A percentile compares a stretch with the other conserved stretches of the same genome.
Evolutionary conservation across 1,140 invertebrate species (phyloP).

Genomic region (Pachyrhynchus sulphureomaculatus): DNA sequence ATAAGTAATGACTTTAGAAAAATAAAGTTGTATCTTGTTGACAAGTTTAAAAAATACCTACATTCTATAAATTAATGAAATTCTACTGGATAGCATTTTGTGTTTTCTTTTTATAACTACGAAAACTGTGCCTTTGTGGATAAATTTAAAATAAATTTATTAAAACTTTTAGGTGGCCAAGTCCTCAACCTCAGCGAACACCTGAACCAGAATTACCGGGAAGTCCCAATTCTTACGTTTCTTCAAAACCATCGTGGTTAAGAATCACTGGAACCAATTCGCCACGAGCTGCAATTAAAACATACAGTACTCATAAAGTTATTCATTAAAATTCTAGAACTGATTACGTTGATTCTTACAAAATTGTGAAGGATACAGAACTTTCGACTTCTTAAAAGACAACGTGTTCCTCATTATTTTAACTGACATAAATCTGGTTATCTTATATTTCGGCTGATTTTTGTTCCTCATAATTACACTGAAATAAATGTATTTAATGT

Average conservation of each 20-base stretch:
- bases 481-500: too few species aligned
- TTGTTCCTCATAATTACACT: too few species aligned
- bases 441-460: too few species aligned
- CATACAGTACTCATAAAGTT: constrained; percentile 1
- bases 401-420: neutral
- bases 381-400: neutral
- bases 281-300: constrained; percentile 46
- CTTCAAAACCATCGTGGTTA: constrained; percentile 52
- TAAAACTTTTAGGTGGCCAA: constrained; percentile 44
- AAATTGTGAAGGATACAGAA: neutral
- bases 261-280: constrained; percentile 60
- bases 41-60: too few species aligned
- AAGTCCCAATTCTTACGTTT: neutral
- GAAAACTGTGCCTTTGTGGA: too few species aligned
- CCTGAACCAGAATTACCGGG: constrained; percentile 8
- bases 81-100: too few species aligned
- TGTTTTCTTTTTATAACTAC: too few species aligned
- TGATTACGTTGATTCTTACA: neutral
- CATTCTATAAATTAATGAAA: too few species aligned
- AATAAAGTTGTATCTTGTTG: too few species aligned
- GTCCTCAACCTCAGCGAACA: constrained; percentile 19
- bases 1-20: too few species aligned
- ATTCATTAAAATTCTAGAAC: neutral
- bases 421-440: neutral
- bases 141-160: too few species aligned